These are phyloP conservation scores for Phenganax stokvisi DNA, from an alignment of 92 coral and sea anemone species.

Conservation along the genomic window DNA sequence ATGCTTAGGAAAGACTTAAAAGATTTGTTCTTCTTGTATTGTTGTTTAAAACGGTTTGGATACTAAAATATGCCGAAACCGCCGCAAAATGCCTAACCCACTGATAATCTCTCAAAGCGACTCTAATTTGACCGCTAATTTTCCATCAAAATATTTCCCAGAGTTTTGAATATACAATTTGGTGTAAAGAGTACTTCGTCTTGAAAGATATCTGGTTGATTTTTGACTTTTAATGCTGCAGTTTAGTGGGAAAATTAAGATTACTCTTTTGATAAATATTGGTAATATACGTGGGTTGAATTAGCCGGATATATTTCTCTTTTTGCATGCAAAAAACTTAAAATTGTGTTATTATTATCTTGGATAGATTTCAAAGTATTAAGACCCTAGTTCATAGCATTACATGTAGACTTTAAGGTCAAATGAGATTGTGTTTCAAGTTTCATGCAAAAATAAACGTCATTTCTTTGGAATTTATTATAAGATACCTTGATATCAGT, in stretches of 20 bases:
- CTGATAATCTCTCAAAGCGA: too few species aligned
- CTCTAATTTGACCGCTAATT: too few species aligned
- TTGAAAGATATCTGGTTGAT: too few species aligned
- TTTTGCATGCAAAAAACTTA: background rate
- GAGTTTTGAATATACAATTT: too few species aligned
- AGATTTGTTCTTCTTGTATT: background rate
- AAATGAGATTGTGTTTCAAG: background rate
- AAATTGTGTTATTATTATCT: background rate
- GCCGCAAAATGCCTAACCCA: background rate
- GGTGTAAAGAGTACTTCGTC: too few species aligned
- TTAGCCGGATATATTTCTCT: too few species aligned
- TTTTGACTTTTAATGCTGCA: too few species aligned
- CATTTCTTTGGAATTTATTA: background rate
- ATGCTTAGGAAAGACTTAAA: background rate
- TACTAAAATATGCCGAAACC: background rate
- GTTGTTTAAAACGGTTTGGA: background rate
- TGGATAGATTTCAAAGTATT: background rate
- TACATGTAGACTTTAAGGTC: background rate
- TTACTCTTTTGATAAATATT: too few species aligned
- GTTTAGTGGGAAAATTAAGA: too few species aligned
- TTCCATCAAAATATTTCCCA: too few species aligned
- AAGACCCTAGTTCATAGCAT: background rate
- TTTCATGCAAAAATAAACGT: background rate
- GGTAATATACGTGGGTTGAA: too few species aligned
- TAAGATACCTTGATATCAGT: background rate